Evolutionary conservation across 2,797 vertebrate species (phyloP), one percentile per base, ranked within the genome.

Genomic region (Eulemur rubriventer): DNA sequence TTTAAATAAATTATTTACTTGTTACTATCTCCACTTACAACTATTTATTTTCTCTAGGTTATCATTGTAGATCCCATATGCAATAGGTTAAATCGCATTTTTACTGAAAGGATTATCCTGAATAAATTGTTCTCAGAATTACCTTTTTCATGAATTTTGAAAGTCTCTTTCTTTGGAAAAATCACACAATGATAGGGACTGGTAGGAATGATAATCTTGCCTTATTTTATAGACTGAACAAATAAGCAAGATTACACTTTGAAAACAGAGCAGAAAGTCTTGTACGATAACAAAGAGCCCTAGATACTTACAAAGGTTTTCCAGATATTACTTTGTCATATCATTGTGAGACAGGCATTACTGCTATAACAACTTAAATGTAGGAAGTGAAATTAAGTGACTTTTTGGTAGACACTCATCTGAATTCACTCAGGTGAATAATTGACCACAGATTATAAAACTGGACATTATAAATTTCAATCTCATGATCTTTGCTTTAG

Each of bases 231-330:
- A 95, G 18, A 80, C 2, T 87, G 41, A 84, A 65, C 10, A 92
- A 85, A 72, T 48, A 57, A 90, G 20, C 26, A 78, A 89, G 75
- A 93, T 75, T 92, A 59, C 7, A 26, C 55, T 50, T 92, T 73
- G 50, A 78, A 95, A 97, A 70, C 28, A 78, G 46, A 75, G 16
- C 57, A 93, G 38, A 65, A 93, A 75, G 20, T 63, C 18, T 91
- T 91, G 33, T 12, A 48, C 3, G 17, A 46, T 59, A 86, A 80
- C 28, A 35, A 61, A 65, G 59, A 81, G 4, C 6, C 2, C 50
- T 57, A 33, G 4, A 20, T 18, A 59, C 18, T 78, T 41, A 67
- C 18, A 72, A 35, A 90, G 41, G 1, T 82, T 93, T 81, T 50
- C 69, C 50, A 33, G 65, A 50, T 50, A 76, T 41, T 70, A 35